A percentile compares a stretch with the other conserved stretches of the same genome.
Conservation (phyloP, 2,113 vertebrate species). For the Ancistrus triradiatus region DNA sequence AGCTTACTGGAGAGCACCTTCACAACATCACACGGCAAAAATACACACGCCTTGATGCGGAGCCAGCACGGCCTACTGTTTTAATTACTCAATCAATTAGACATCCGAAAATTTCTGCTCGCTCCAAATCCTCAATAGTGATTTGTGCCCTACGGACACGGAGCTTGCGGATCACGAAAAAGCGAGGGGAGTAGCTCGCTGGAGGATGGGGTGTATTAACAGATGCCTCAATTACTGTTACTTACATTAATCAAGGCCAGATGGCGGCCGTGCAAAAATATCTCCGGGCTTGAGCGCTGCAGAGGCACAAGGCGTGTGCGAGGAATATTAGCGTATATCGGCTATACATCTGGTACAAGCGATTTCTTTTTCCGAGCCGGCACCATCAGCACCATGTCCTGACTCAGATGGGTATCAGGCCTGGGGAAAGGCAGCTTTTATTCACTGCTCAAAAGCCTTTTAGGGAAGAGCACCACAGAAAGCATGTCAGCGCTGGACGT, state of each 20-base stretch:
- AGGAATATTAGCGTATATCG: slow-evolving; percentile 6
- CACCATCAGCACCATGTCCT: neutral
- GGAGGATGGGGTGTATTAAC: slow-evolving; percentile 54
- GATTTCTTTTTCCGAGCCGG: neutral
- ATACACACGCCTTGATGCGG: neutral
- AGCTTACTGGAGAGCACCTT: neutral
- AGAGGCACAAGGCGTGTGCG: slow-evolving; percentile 11
- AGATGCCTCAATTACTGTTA: slow-evolving; percentile 69
- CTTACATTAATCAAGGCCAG: slow-evolving; percentile 65
- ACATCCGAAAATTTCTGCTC: neutral
- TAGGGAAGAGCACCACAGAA: too few relatives aligned
- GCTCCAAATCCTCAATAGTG: neutral
- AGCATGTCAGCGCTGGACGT: too few relatives aligned
- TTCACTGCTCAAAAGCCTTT: too few relatives aligned
- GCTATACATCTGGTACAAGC: neutral
- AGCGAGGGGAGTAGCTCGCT: slow-evolving; percentile 17
- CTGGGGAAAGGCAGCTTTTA: neutral
- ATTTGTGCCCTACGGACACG: neutral
- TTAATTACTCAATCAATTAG: neutral
- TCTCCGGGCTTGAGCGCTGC: slow-evolving; percentile 16
- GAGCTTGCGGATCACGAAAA: neutral
- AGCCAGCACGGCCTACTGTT: neutral
- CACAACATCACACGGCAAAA: neutral
- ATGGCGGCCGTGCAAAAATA: slow-evolving; percentile 56
- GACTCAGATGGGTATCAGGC: neutral